Evolutionary conservation across 2,797 vertebrate genomes (phyloP).

Genomic region (Columba guinea): DNA sequence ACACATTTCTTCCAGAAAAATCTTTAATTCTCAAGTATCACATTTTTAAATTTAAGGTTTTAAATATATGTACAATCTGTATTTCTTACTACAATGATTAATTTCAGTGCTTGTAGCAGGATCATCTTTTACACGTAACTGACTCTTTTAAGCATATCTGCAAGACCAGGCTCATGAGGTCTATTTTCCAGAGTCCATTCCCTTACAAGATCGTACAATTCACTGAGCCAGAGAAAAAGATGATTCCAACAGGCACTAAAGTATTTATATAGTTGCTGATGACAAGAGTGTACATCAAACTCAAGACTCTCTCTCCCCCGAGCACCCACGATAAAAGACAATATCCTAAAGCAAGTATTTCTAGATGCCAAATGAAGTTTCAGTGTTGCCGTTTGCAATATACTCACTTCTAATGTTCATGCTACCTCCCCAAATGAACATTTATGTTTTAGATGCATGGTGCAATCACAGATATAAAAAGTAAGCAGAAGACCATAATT

Average conservation of each 20-base stretch:
- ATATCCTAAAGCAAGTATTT: conserved; percentile 32
- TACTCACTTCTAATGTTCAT: conserved; percentile 26
- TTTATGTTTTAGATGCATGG: conserved; percentile 12
- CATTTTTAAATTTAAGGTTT: neutral
- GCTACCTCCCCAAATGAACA: conserved; percentile 34
- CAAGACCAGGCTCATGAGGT: neutral
- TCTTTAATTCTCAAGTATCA: neutral
- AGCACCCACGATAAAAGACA: neutral
- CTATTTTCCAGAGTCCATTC: neutral
- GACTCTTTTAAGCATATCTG: neutral
- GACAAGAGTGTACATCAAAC: neutral
- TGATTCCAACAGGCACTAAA: neutral
- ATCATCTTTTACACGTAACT: neutral
- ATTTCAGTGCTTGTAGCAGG: neutral
- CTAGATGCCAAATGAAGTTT: conserved; percentile 4
- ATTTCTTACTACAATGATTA: neutral
- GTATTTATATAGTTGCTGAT: conserved; percentile 24
- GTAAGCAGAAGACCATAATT: neutral
- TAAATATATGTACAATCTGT: neutral
- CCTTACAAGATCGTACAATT: neutral
- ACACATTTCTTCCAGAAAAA: conserved; percentile 2
- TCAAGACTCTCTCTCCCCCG: neutral
- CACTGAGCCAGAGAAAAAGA: conserved; percentile 8
- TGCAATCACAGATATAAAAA: conserved; percentile 26
- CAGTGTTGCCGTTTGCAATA: conserved; percentile 13